Conservation (phyloP, 2,888 invertebrate species). For the Phyto melanocephala region DNA sequence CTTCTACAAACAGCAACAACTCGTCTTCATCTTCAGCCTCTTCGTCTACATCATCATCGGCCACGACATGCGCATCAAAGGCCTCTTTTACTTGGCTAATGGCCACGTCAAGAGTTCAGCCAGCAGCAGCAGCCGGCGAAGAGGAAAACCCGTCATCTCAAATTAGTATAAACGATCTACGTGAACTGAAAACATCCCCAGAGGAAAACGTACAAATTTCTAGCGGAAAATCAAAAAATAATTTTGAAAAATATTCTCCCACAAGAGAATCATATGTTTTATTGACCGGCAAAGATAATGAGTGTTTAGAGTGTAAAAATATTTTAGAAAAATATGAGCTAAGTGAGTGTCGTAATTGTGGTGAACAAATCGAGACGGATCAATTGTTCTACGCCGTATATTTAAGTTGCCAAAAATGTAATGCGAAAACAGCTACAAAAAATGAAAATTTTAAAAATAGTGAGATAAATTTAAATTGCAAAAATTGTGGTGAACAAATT, state of each 20-base stretch:
- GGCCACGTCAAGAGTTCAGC: slow-evolving; percentile 35
- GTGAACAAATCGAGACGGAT: slow-evolving; percentile 22
- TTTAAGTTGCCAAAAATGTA: slow-evolving; percentile 31
- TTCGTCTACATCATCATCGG: slow-evolving; percentile 68
- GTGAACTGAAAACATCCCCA: slow-evolving; percentile 59
- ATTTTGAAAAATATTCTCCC: slow-evolving; percentile 30
- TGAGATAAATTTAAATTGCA: slow-evolving; percentile 22
- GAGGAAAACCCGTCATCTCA: slow-evolving; percentile 29
- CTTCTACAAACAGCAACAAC: slow-evolving; percentile 67
- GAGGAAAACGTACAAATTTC: slow-evolving; percentile 49
- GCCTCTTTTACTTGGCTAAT: slow-evolving; percentile 76
- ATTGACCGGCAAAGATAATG: slow-evolving; percentile 15
- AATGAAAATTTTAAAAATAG: not conserved
- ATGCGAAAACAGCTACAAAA: not conserved
- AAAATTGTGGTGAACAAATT: slow-evolving; percentile 32
- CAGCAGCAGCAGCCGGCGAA: not conserved
- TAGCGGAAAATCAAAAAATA: slow-evolving; percentile 46
- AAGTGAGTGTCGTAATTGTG: slow-evolving; percentile 36
- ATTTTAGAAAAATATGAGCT: not conserved
- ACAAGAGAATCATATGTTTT: slow-evolving; percentile 27
- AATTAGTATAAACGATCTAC: slow-evolving; percentile 60
- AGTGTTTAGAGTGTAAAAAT: slow-evolving; percentile 42
- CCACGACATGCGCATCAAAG: slow-evolving; percentile 71
- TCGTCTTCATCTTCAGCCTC: slow-evolving; percentile 67
- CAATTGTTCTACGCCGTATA: not conserved